Evolutionary conservation across 2,113 vertebrate genomes (phyloP), one percentile per base, ranked within the genome.

Genomic region (Oncorhynchus keta): DNA sequence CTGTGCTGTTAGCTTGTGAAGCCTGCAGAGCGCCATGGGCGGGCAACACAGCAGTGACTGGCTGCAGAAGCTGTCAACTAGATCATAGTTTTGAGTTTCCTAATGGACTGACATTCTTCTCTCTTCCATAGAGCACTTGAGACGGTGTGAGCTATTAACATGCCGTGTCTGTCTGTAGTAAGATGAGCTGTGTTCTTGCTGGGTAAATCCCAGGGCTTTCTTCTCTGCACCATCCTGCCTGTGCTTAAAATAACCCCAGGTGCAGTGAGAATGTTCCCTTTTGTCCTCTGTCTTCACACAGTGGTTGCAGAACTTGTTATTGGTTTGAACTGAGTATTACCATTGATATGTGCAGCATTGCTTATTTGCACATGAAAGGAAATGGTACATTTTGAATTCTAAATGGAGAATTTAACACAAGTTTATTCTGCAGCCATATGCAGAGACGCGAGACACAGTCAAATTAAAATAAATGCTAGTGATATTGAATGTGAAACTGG

Each of bases 211-310:
- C 72, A 74, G 67, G 81, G 13, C 59, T 62, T 79, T 85, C 61
- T 76, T 8, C 74, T 68, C 76, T 78, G 73, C 74, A 76, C 28
- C 48, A 79, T 79, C 70, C 73, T 85, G 78, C 79, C 74, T 62
- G 76, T 13, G 6, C 79, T 84, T 88, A 87, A 86, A 81, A 81
- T 89, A 89, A 68, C 64, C 16, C 57, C 13, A 59, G 70, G 66
- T 62, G 5, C 70, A 66, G 62, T 64, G 73, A 74, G 62, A 87
- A 80, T 3, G 9, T 45, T 45, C 39, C 39, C 79, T 77, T 71
- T 74, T 57, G 72, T 77, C 75, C 55, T 28, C 59, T 51, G 76
- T 57, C 75, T 68, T 72, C 65, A 30, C 71, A 45, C 55, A 14
- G 20, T 16, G 67, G 55, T 57, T 83, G 72, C 77, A 68, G 61